Evolutionary conservation across 2,113 vertebrate genomes (phyloP), one percentile per base, ranked within the genome.

Genomic region (Eleginops maclovinus): DNA sequence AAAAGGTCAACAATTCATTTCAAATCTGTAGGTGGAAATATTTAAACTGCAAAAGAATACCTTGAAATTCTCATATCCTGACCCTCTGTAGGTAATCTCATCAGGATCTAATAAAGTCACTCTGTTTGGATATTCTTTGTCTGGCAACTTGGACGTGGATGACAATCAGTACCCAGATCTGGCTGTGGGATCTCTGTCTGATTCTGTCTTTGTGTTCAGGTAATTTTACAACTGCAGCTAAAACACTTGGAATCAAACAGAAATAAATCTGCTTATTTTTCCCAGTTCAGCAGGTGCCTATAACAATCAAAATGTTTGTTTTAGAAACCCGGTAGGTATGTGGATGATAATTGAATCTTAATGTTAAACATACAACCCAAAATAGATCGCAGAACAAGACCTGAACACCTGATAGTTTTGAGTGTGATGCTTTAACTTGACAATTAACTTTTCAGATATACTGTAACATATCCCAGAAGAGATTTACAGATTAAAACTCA

Each of bases 101-200:
- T 91, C 88, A 7, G 55, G 93, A 93, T 26, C 78, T 87, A 74
- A 80, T 79, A 43, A 75, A n/a, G 88, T 93, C 3, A 83, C 3
- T 55, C 94, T 93, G 72, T 99, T 99, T 93, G 98, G 98, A 79
- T 99, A 98, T 88, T 99, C 98, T 72, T 89, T 99, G 88, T 95
- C 97, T 68, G 97, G 97, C 63, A 96, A 97, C 89, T 95, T 99
- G 96, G 98, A 99, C 81, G 88, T 99, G 85, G 98, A 99, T 82
- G 88, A 81, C 79, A 99, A 99, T 89, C 91, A 93, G 51, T 98
- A 97, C 79, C 97, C 98, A 21, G 98, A 99, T 71, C 68, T 99
- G 91, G 97, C 97, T 64, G 93, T 99, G 51, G 98, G 97, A 19
- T 97, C 97, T 8, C 95, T 98, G 47, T 97, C 96, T 6, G 97